phyloP scores from a whole-genome alignment of 2,113 vertebrate genomes.

The Physeter macrocephalus region DNA sequence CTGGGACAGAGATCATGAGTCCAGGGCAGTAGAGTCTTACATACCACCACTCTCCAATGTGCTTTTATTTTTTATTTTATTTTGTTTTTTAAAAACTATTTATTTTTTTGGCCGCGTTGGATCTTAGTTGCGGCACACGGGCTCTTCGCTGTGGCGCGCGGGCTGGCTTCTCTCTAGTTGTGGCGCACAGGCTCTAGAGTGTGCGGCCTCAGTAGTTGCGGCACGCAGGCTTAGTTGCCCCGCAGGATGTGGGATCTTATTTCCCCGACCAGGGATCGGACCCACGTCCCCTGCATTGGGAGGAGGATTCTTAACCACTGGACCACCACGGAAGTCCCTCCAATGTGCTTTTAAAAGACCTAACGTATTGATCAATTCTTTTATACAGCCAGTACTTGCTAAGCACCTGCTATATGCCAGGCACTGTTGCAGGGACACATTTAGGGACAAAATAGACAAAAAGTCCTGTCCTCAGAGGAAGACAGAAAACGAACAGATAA shows the following conservation, averaged over 20 bases:
- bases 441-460: not conserved
- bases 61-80: not conserved
- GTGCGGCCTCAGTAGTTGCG: too few species aligned
- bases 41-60: not conserved
- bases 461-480: not conserved
- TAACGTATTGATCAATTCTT: not conserved
- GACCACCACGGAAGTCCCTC: not conserved
- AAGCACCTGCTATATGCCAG: not conserved
- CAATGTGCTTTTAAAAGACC: not conserved
- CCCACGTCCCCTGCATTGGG: too few species aligned
- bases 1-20: not conserved
- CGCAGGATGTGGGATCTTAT: too few species aligned
- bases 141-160: too few species aligned
- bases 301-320: too few species aligned
- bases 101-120: too few species aligned
- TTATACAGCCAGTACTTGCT: not conserved
- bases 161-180: too few species aligned
- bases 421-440: not conserved
- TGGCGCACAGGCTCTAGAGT: too few species aligned
- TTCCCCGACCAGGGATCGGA: too few species aligned
- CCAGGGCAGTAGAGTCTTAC: not conserved
- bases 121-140: too few species aligned
- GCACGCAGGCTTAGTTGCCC: too few species aligned
- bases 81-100: too few species aligned
- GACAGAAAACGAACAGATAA: not conserved